These are phyloP conservation scores for Rhagoletis zephyria DNA, from an alignment of 1,140 invertebrate genomes.

Conservation along the genomic window DNA sequence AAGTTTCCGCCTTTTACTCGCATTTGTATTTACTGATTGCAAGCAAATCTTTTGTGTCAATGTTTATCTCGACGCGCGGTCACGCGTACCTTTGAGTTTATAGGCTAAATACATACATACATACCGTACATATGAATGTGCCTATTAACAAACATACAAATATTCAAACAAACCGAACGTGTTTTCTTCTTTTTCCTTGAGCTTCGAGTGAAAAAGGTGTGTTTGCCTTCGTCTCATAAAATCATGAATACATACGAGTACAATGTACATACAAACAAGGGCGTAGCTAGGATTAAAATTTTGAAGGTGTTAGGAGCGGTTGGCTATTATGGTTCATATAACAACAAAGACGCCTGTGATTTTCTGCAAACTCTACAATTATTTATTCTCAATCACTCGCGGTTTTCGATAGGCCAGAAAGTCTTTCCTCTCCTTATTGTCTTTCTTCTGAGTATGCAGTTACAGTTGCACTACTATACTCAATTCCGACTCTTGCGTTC, in stretches of 20 bases:
- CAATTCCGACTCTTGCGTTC: too few species aligned
- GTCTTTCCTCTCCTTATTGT: too few species aligned
- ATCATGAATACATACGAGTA: background rate
- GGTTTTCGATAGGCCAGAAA: too few species aligned
- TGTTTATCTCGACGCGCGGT: conserved; percentile 44
- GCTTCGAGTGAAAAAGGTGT: conserved; percentile 12
- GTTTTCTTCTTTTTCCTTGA: conserved; percentile 31
- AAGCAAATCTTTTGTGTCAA: conserved; percentile 51
- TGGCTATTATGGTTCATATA: too few species aligned
- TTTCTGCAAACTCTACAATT: too few species aligned
- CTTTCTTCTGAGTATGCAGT: too few species aligned
- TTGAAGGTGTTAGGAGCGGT: too few species aligned
- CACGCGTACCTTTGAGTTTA: conserved; percentile 1
- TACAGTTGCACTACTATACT: too few species aligned
- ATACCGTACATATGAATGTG: background rate
- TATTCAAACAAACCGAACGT: background rate
- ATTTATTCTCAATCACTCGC: too few species aligned
- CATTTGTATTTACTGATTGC: conserved; percentile 48
- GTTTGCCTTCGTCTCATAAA: background rate
- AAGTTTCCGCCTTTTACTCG: conserved; percentile 42
- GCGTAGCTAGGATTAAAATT: too few species aligned
- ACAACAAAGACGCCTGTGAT: too few species aligned
- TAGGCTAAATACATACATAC: conserved; percentile 20
- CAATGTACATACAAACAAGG: too few species aligned
- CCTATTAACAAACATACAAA: background rate